These are phyloP conservation scores for Torymus auratus DNA, from an alignment of 2,888 invertebrate species.

Conservation along the genomic window DNA sequence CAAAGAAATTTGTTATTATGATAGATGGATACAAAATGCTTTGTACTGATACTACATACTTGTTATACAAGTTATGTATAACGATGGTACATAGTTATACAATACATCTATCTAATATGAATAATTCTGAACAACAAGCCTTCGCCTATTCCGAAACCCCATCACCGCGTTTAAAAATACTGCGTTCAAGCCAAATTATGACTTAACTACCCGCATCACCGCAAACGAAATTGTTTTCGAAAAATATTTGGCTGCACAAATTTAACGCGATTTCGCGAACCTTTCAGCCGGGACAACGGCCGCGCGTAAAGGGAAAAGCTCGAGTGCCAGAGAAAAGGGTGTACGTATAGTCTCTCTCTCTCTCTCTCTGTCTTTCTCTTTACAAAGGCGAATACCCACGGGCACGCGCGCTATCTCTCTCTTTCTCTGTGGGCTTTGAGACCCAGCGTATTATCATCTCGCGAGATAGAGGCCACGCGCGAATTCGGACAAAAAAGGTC, in stretches of 20 bases:
- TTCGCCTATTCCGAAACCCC: no score
- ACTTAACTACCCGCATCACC: no score
- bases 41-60: no score
- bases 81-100: no score
- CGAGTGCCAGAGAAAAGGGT: background rate
- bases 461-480: conserved; percentile 3
- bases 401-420: conserved; percentile 10
- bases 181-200: no score
- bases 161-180: no score
- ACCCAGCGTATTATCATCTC: conserved; percentile 34
- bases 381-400: conserved; percentile 21
- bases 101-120: no score
- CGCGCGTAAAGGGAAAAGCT: background rate
- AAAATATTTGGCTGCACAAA: conserved; percentile 45
- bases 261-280: conserved; percentile 40
- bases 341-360: background rate
- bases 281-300: conserved; percentile 26
- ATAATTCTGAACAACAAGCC: no score
- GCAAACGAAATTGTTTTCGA: conserved; percentile 12
- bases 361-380: no score
- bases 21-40: no score
- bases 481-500: conserved; percentile 16
- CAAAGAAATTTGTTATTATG: no score
- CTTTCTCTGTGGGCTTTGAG: background rate
- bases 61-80: no score